Evolutionary conservation across 1,140 invertebrate species (phyloP).

Genomic region (Magallana angulata): DNA sequence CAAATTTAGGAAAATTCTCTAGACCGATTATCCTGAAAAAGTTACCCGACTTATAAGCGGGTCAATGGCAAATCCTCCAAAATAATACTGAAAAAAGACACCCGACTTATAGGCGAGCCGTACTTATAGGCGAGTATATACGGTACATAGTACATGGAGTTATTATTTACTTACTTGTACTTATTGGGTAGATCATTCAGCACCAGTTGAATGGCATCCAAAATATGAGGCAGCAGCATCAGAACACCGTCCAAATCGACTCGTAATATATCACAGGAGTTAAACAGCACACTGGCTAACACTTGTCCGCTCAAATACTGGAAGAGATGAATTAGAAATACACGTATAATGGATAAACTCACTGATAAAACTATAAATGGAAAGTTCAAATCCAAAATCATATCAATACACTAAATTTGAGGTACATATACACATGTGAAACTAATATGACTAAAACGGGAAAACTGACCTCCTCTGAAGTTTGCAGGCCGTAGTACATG

Average conservation of each 20-base stretch:
- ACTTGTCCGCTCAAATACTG: constrained; percentile 81
- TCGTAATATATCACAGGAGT: constrained; percentile 86
- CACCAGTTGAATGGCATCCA: constrained; percentile 93
- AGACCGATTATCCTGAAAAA: too few species aligned
- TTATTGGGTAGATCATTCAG: constrained; percentile 84
- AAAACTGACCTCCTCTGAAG: constrained; percentile 76
- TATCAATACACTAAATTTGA: neutral
- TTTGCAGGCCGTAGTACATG: constrained; percentile 91
- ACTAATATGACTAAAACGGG: too few species aligned
- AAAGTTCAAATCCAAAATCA: neutral
- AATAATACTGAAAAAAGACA: too few species aligned
- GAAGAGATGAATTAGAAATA: constrained; percentile 47
- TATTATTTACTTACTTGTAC: neutral
- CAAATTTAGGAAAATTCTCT: too few species aligned
- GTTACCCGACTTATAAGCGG: too few species aligned
- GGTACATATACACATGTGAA: too few species aligned
- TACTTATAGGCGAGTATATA: too few species aligned
- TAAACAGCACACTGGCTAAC: constrained; percentile 88
- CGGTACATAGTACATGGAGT: too few species aligned
- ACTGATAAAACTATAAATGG: neutral
- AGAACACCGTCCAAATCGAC: constrained; percentile 96
- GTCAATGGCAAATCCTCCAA: too few species aligned
- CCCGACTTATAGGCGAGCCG: too few species aligned
- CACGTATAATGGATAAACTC: neutral
- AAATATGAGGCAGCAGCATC: constrained; percentile 92